These are phyloP conservation scores for Tringa solitaria DNA, from an alignment of 2,113 vertebrate species.

Conservation along the genomic window DNA sequence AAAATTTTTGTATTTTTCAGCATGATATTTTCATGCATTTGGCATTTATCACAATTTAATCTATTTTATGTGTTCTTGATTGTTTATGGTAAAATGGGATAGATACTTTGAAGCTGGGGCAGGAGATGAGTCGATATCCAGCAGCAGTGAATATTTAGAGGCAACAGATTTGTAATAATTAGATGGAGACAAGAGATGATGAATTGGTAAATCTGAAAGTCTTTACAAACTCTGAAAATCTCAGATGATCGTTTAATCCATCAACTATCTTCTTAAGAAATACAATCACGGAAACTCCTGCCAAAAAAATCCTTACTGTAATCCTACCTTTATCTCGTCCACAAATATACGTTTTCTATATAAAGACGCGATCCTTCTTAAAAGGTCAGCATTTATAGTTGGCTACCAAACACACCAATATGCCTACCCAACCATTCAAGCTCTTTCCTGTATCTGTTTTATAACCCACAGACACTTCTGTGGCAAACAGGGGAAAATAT, in stretches of 20 bases:
- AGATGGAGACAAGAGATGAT: slow-evolving; percentile 57
- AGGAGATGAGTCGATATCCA: slow-evolving; percentile 36
- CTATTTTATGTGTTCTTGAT: slow-evolving; percentile 35
- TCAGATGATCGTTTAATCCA: slow-evolving; percentile 67
- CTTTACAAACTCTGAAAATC: slow-evolving; percentile 66
- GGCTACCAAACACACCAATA: not conserved
- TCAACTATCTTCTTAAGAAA: slow-evolving; percentile 68
- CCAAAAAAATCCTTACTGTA: slow-evolving; percentile 44
- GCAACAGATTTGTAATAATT: slow-evolving; percentile 63
- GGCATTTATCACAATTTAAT: slow-evolving; percentile 41
- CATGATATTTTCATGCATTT: not conserved
- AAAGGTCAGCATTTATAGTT: slow-evolving; percentile 13
- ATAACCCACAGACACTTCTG: not conserved
- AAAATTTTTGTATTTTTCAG: not conserved
- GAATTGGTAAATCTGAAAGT: slow-evolving; percentile 65
- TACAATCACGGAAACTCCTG: slow-evolving; percentile 51
- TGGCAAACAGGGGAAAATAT: not conserved
- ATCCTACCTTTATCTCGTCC: slow-evolving; percentile 62
- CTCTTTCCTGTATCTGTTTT: not conserved
- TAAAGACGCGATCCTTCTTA: slow-evolving; percentile 54
- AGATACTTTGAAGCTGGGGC: slow-evolving; percentile 16
- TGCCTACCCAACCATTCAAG: not conserved
- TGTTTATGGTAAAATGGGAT: slow-evolving; percentile 5
- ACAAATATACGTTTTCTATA: slow-evolving; percentile 57
- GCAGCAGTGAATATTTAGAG: slow-evolving; percentile 51